Evolutionary conservation across 2,888 invertebrate species (phyloP).

Genomic region (Unio pictorum): DNA sequence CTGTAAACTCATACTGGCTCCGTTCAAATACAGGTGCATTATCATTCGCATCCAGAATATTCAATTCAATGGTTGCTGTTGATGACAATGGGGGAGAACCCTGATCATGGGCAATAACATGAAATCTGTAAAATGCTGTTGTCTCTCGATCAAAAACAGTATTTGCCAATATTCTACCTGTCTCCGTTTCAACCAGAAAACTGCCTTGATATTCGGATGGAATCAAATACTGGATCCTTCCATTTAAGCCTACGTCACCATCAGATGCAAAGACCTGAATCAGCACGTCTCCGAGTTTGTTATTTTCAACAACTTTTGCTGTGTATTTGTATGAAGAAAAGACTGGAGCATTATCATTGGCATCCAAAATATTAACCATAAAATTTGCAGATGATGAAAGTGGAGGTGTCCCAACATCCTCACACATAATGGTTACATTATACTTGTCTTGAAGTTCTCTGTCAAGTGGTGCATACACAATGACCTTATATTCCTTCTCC

Average conservation of each 20-base stretch:
- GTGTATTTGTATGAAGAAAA: conserved; percentile 75
- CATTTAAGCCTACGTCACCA: conserved; percentile 46
- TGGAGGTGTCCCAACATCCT: conserved; percentile 43
- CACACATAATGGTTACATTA: conserved; percentile 41
- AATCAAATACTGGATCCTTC: conserved; percentile 42
- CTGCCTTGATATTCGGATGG: conserved; percentile 21
- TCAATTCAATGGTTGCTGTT: conserved; percentile 44
- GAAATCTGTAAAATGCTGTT: conserved; percentile 40
- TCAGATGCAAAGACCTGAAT: conserved; percentile 50
- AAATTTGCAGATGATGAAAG: conserved; percentile 31
- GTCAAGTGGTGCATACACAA: conserved; percentile 33
- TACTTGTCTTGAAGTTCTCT: conserved; percentile 34
- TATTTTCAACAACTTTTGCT: conserved; percentile 48
- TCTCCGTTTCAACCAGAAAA: conserved; percentile 49
- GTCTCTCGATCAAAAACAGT: conserved; percentile 52
- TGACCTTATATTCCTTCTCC: conserved; percentile 51
- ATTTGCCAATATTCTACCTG: conserved; percentile 53
- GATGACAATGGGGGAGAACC: conserved; percentile 50
- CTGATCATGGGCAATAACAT: conserved; percentile 49
- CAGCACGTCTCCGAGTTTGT: conserved; percentile 39
- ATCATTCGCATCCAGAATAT: conserved; percentile 56
- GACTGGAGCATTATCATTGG: conserved; percentile 91
- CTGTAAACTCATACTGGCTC: conserved; percentile 40
- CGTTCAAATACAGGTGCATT: conserved; percentile 51
- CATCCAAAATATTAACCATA: conserved; percentile 78